These are phyloP conservation scores for Isoperla grammatica DNA, from an alignment of 2,888 invertebrate genomes.

Conservation along the genomic window DNA sequence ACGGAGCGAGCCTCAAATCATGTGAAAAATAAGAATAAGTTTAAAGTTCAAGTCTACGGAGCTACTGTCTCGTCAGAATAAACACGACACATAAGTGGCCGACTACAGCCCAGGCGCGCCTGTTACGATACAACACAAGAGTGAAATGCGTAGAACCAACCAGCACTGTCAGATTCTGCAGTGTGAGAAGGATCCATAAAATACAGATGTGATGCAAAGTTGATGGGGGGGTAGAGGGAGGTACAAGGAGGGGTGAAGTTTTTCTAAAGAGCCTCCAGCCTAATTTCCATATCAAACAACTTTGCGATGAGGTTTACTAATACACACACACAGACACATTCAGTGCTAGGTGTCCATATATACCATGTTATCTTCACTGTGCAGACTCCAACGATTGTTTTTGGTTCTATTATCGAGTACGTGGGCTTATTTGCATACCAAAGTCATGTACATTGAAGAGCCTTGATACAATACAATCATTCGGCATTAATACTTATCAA, in stretches of 20 bases:
- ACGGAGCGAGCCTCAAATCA: too few species aligned
- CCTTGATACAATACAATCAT: neutral
- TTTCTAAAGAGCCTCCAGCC: slow-evolving; percentile 15
- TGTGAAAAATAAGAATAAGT: too few species aligned
- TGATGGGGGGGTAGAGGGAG: slow-evolving; percentile 1
- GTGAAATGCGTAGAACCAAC: neutral
- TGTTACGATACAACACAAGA: neutral
- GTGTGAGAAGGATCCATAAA: slow-evolving; percentile 8
- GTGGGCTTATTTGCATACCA: neutral
- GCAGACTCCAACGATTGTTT: slow-evolving; percentile 14
- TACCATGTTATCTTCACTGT: slow-evolving; percentile 16
- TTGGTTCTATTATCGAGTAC: slow-evolving; percentile 2
- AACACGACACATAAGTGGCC: too few species aligned
- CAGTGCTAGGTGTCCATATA: slow-evolving; percentile 7
- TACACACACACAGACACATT: slow-evolving; percentile 7
- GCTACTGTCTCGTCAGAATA: too few species aligned
- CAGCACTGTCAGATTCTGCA: slow-evolving; percentile 6
- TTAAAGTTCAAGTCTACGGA: too few species aligned
- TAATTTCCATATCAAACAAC: slow-evolving; percentile 26
- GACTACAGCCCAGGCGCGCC: too few species aligned
- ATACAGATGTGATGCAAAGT: slow-evolving; percentile 1
- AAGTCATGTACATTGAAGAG: neutral
- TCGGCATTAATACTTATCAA: neutral
- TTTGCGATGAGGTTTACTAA: slow-evolving; percentile 12
- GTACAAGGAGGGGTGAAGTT: slow-evolving; percentile 1